Evolutionary conservation across 2,797 vertebrate genomes (phyloP).

Genomic region (Morus bassanus): DNA sequence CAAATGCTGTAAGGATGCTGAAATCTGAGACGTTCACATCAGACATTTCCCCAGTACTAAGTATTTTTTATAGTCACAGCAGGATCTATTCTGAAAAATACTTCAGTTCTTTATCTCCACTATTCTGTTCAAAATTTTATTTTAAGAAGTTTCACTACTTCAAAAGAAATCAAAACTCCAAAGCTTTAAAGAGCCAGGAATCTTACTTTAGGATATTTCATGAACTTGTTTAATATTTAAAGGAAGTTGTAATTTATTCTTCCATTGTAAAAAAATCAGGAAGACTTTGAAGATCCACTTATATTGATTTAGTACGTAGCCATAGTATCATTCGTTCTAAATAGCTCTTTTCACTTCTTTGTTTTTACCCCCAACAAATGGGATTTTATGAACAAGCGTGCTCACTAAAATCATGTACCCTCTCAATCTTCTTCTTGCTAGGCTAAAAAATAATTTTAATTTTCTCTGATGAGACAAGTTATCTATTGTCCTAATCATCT

Average conservation of each 20-base stretch:
- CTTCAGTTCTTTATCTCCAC: background rate
- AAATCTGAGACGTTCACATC: background rate
- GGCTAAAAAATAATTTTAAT: slow-evolving; percentile 8
- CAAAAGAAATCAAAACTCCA: background rate
- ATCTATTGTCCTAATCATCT: slow-evolving; percentile 64
- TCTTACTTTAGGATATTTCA: background rate
- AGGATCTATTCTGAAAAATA: background rate
- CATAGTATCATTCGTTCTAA: slow-evolving; percentile 29
- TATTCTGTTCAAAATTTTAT: background rate
- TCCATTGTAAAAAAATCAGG: background rate
- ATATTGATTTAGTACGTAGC: slow-evolving; percentile 32
- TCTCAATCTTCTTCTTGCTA: slow-evolving; percentile 11
- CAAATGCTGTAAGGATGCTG: background rate
- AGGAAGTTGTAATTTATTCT: slow-evolving; percentile 37
- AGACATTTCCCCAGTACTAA: background rate
- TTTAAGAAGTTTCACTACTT: background rate
- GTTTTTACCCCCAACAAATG: slow-evolving; percentile 54
- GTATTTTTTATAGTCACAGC: background rate
- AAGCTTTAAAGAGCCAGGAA: background rate
- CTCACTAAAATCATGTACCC: slow-evolving; percentile 32
- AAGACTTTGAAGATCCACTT: slow-evolving; percentile 35
- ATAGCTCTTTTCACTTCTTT: slow-evolving; percentile 50
- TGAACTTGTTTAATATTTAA: slow-evolving; percentile 23
- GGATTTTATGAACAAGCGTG: slow-evolving; percentile 10
- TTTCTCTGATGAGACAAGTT: slow-evolving; percentile 61